Conservation (phyloP, 64 coral and sea anemone genomes). For the Dendrophyllia cribrosa region DNA sequence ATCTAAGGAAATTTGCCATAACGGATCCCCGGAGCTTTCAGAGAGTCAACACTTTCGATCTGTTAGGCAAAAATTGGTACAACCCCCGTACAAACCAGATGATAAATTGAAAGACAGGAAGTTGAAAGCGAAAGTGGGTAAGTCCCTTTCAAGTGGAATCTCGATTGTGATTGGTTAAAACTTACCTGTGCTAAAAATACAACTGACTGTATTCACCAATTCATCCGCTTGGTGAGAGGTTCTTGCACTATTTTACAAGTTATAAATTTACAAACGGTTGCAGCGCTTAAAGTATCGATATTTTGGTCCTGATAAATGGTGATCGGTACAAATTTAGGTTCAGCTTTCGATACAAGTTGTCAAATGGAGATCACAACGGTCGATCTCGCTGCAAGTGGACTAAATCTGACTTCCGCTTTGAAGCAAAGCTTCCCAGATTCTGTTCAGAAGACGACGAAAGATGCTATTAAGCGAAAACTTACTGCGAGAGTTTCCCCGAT, state of each 20-base stretch:
- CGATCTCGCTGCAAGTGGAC: neutral
- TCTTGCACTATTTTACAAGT: neutral
- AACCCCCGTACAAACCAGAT: neutral
- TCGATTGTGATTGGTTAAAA: constrained; percentile 47
- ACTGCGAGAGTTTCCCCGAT: constrained; percentile 71
- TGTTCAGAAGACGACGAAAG: constrained; percentile 20
- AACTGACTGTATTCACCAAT: neutral
- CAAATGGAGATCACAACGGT: constrained; percentile 6
- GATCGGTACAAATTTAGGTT: neutral
- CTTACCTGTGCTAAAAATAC: constrained; percentile 33
- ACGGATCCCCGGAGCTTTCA: neutral
- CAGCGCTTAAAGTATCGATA: neutral
- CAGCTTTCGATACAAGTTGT: neutral
- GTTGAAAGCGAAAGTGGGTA: constrained; percentile 19
- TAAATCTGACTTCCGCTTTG: constrained; percentile 21
- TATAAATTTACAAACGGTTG: neutral
- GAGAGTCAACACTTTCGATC: neutral
- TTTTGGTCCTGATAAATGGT: neutral
- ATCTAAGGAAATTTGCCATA: neutral
- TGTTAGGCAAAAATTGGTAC: neutral
- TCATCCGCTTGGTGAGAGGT: neutral
- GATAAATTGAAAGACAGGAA: constrained; percentile 16
- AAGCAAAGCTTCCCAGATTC: neutral
- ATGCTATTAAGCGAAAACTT: constrained; percentile 35
- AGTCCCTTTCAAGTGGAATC: constrained; percentile 26